phyloP scores from a whole-genome alignment of 2,888 invertebrate species.

The Vesta saturnalis region DNA sequence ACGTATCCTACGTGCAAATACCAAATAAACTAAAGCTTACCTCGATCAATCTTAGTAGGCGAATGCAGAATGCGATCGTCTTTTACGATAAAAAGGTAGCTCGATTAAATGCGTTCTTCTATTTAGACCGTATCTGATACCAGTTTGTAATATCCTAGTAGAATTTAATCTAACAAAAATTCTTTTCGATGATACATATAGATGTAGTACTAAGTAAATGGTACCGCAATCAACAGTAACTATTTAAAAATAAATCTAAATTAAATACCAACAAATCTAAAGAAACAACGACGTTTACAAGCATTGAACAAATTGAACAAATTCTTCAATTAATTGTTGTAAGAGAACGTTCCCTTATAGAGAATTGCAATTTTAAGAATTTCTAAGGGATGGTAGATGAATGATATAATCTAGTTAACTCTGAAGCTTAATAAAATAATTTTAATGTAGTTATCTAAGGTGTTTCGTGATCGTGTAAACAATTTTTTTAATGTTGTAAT shows the following conservation, averaged over 20 bases:
- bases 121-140: slow-evolving; percentile 47
- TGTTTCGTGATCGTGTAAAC: slow-evolving; percentile 40
- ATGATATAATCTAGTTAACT: slow-evolving; percentile 11
- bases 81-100: slow-evolving; percentile 36
- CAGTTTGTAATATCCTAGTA: slow-evolving; percentile 24
- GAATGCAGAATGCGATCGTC: slow-evolving; percentile 48
- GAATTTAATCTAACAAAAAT: slow-evolving; percentile 31
- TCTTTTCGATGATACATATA: slow-evolving; percentile 5
- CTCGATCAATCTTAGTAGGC: slow-evolving; percentile 50
- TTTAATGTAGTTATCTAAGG: slow-evolving; percentile 21
- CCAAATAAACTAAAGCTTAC: slow-evolving; percentile 48
- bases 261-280: slow-evolving; percentile 16
- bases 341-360: not conserved
- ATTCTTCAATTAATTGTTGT: slow-evolving; percentile 22
- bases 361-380: not conserved
- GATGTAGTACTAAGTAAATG: not conserved
- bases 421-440: slow-evolving; percentile 5
- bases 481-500: slow-evolving; percentile 34
- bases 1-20: slow-evolving; percentile 40
- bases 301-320: slow-evolving; percentile 26
- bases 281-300: slow-evolving; percentile 20
- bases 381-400: not conserved
- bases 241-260: too few relatives aligned
- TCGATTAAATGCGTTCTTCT: slow-evolving; percentile 45
- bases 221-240: too few relatives aligned